These are phyloP conservation scores for Sialis fuliginosa DNA, from an alignment of 2,888 invertebrate genomes.

Conservation along the genomic window DNA sequence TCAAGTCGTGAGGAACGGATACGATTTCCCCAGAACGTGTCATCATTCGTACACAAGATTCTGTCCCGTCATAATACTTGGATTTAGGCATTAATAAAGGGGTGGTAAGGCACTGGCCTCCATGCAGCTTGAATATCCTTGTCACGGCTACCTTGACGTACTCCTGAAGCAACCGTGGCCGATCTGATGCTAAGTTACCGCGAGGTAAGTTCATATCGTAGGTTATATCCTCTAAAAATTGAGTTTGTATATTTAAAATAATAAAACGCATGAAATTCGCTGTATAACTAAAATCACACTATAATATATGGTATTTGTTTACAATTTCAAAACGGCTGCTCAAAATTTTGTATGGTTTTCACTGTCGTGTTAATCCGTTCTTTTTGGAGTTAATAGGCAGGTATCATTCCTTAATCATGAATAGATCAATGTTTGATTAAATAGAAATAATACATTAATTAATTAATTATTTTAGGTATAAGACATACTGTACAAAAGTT, in stretches of 20 bases:
- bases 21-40: slow-evolving; percentile 74
- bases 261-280: too few relatives aligned
- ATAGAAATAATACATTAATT: too few relatives aligned
- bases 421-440: too few relatives aligned
- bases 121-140: slow-evolving; percentile 54
- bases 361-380: too few relatives aligned
- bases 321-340: too few relatives aligned
- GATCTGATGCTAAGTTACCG: background rate
- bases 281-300: too few relatives aligned
- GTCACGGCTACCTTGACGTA: slow-evolving; percentile 20
- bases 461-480: too few relatives aligned
- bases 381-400: too few relatives aligned
- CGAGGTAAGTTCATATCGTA: slow-evolving; percentile 45
- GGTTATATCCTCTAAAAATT: slow-evolving; percentile 56
- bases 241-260: slow-evolving; percentile 8
- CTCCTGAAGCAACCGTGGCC: slow-evolving; percentile 15
- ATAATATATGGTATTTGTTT: too few relatives aligned
- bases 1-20: slow-evolving; percentile 68
- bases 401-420: too few relatives aligned
- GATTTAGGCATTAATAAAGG: slow-evolving; percentile 67
- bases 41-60: slow-evolving; percentile 62
- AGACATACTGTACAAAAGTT: too few relatives aligned
- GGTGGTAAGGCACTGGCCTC: slow-evolving; percentile 60
- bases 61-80: slow-evolving; percentile 34
- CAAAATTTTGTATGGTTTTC: too few relatives aligned